Conservation (phyloP, 1,140 invertebrate genomes). For the Ceratitis capitata region DNA sequence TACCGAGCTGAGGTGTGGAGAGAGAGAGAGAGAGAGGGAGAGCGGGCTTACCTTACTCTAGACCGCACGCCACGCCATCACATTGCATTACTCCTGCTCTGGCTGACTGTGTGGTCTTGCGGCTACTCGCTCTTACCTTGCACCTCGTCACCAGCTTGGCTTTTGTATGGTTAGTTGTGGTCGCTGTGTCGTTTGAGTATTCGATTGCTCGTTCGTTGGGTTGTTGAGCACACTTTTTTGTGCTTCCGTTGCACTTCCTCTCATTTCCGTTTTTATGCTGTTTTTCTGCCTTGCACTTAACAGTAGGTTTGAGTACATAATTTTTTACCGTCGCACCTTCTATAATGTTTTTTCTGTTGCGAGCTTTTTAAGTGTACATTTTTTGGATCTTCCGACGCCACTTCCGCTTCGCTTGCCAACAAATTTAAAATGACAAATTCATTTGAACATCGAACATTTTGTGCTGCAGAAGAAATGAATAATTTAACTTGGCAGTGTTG, state of each 20-base stretch:
- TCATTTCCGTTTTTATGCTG: conserved; percentile 15
- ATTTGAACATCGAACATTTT: conserved; percentile 35
- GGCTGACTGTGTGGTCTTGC: background rate
- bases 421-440: conserved; percentile 36
- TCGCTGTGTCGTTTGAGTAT: background rate
- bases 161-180: background rate
- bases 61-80: too few species aligned
- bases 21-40: background rate
- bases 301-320: background rate
- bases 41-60: background rate
- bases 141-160: background rate
- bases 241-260: conserved; percentile 23
- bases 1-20: background rate
- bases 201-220: background rate
- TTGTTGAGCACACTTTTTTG: conserved; percentile 13
- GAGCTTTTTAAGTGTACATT: background rate
- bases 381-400: background rate
- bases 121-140: background rate
- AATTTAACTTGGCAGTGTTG: conserved; percentile 5
- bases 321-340: background rate
- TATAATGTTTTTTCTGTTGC: background rate
- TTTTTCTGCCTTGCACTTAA: background rate
- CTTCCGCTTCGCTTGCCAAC: background rate
- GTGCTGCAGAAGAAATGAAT: conserved; percentile 25
- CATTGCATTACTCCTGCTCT: background rate